Base-by-base conservation (phyloP, 1,140 invertebrate species). In the Drosophila pandora region DNA sequence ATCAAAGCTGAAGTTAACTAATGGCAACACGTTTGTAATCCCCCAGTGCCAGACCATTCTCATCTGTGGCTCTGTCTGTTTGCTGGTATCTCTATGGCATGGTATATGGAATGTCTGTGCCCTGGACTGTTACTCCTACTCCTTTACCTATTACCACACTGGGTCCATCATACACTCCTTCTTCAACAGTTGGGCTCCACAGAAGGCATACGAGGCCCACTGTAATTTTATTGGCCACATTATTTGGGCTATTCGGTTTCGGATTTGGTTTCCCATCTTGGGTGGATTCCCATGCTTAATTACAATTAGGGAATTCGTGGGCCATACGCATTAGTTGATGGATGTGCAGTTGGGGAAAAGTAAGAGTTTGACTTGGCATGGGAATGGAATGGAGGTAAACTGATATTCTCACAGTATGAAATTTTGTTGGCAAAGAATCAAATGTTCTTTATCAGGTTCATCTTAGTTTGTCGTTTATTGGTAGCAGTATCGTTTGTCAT, bases 1-100 rank as follows among this genome's bases (percentile, higher is more conserved):
- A 91, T 91, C 90, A 91, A 91, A 91, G 85, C 85, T 91, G 90
- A 91, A 91, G 90, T 90, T 91, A 91, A 91, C 90, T 91, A 91
- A 91, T 91, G 90, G 90, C 90, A 89, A 90, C 89, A 88, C 89
- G 84, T 90, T 90, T 90, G 89, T 90, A 90, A 85, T 85, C 76
- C 75, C 76, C 58, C 75, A 52, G 45, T 23, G 21, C 60, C 57
- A 57, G 63, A 45, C 63, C 58, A 55, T 64, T 59, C 55, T 67
- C 50, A 52, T 71, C 52, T 68, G 50, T 12, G 50, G 63, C 65
- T 47, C 28, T 55, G 17, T 56, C 63, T 63, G 49, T 55, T 12
- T 65, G n/a, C 59, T 53, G 45, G 50, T 71, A 56, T 58, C 49
- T 64, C 63, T 28, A 28, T 28, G 25, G 25, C 25, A 28, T 64